Conservation (phyloP, 2,113 vertebrate species). For the Eclectus roratus region DNA sequence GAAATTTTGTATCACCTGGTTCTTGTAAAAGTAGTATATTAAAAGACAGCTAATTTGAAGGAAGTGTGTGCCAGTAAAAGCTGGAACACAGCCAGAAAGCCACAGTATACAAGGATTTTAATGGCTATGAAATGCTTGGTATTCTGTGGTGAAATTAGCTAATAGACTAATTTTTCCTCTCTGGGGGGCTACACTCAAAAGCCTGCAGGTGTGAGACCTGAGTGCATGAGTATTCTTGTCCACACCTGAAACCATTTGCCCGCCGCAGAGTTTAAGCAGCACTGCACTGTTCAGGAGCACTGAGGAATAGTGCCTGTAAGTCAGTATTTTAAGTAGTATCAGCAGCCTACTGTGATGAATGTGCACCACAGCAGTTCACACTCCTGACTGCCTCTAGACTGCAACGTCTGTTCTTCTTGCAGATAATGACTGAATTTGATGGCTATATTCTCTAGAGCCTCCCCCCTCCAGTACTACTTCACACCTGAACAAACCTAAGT, state of each 20-base stretch:
- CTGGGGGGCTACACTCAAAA: background rate
- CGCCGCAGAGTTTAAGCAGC: background rate
- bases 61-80: background rate
- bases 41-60: constrained; percentile 13
- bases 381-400: constrained; percentile 33
- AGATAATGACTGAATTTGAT: constrained; percentile 54
- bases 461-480: constrained; percentile 44
- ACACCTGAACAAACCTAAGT: constrained; percentile 52
- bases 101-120: background rate
- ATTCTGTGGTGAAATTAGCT: background rate
- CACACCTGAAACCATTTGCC: background rate
- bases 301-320: background rate
- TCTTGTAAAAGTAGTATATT: background rate
- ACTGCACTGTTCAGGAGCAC: background rate
- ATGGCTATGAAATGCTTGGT: constrained; percentile 1
- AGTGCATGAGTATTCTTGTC: background rate
- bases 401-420: constrained; percentile 19
- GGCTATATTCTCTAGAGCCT: constrained; percentile 49
- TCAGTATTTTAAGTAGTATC: constrained; percentile 3
- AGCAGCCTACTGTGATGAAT: constrained; percentile 16
- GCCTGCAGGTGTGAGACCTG: background rate
- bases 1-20: background rate
- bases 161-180: constrained; percentile 16
- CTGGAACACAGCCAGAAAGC: constrained; percentile 20
- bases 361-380: constrained; percentile 1